Evolutionary conservation across 2,888 invertebrate species (phyloP), one percentile per base, ranked within the genome.

Genomic region (Eustalomyia histrio): DNA sequence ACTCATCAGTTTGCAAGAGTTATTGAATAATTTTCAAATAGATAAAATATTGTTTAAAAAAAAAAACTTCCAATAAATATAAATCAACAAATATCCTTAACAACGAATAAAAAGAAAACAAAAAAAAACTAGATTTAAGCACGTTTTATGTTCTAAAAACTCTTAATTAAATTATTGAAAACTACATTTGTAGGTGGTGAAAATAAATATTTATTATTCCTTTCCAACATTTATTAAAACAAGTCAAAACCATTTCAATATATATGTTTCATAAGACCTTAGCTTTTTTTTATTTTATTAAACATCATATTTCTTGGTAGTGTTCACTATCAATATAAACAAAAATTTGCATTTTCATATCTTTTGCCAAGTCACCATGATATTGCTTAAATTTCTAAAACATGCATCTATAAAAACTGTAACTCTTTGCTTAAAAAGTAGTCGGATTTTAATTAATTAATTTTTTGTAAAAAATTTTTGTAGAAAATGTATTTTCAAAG

Each of bases 321-420:
- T 63, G 47, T 64, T 58, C 58, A 64, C 24, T 76, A 71, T 64
- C 64, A 57, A 52, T 52, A 53, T 18, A 50, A 76, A 71, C 50
- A 52, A 58, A 61, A 16, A 71, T 76, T 76, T 76, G 58, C 57
- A 76, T 64, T 64, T 76, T 64, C 43, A 63, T 29, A 63, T 58
- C 35, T 50, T 39, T 64, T 76, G 55, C 55, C 57, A 64, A 69
- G 39, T 76, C 69, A 76, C 58, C 71, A 71, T 71, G 71, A 69
- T 76, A 58, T 50, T 63, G 76, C 64, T 69, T 35, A 24, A 57
- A 57, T 61, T 57, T 29, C 1, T 1, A 58, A 63, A 21, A n/a
- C 50, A 63, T 24, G 17, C 24, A 5, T 29, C 24, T 43, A 24
- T 43, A 47, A 55, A 47, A 50, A 52, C 17, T 24, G 5, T 58